Base-by-base conservation (phyloP, 92 coral and sea anemone species). In the Phenganax stokvisi region DNA sequence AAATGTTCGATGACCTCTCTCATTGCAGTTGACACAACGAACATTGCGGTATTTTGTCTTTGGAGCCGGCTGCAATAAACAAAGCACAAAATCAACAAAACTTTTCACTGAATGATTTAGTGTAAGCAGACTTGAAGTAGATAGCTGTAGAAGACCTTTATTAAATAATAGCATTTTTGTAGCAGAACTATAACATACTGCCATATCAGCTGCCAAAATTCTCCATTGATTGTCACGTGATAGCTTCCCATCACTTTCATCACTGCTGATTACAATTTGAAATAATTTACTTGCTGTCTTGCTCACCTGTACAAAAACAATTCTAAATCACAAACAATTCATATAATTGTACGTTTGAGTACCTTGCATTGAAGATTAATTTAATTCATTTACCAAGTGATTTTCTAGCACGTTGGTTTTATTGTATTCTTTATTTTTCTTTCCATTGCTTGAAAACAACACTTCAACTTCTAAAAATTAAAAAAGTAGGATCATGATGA, bases 21-120 rank as follows among this genome's bases (percentile, higher is more conserved):
- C 96, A 63, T 92, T 88, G 84, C 99, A 96, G 89, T 92, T 96
- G 74, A 57, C 84, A 59, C 99, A 96, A 66, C 89, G 87, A 27
- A 83, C 52, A 57, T 88, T 59, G 3, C 87, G 84, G 31, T 76
- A 44, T 31, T 74, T 79, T 55, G 12, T 62, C n/a, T 69, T 57
- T 15, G 10, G 11, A 10, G 12, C 28, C 6, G 61, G 55, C 55
- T 47, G 25, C 0, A 56, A 29, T 59, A 13, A 13, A 59, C 65
- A 13, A 59, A 20, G 25, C 7, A 13, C n/a, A 53, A 73, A 73
- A 52, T 1, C 12, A 12, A 52, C 37, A 44, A 9, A n/a, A 44
- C 16, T 30, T 16, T 37, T 37, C 0, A 5, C 47, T 37, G 47
- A 2, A 37, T 37, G 47, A 37, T 1, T 37, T 37, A 37, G 2